Evolutionary conservation across 2,113 vertebrate genomes (phyloP).

Genomic region (Pipa parva): DNA sequence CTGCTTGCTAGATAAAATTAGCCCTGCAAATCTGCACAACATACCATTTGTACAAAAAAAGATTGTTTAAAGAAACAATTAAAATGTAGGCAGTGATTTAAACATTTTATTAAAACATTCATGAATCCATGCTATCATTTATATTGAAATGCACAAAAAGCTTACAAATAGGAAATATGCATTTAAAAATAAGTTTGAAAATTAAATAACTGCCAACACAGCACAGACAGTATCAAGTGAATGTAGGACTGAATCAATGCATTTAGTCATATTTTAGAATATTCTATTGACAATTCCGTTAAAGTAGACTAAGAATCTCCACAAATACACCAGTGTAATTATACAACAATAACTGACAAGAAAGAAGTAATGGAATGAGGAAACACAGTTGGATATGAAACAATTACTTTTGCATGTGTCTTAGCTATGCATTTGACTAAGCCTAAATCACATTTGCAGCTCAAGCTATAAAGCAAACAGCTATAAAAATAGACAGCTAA

Average conservation of each 20-base stretch:
- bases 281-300: slow-evolving; percentile 7
- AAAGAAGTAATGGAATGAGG: slow-evolving; percentile 34
- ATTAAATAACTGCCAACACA: too few species aligned
- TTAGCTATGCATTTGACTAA: slow-evolving; percentile 19
- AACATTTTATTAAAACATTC: neutral
- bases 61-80: too few species aligned
- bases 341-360: slow-evolving; percentile 29
- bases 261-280: neutral
- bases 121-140: neutral
- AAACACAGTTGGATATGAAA: slow-evolving; percentile 35
- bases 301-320: slow-evolving; percentile 29
- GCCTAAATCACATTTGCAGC: slow-evolving; percentile 23
- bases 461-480: slow-evolving; percentile 22
- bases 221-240: neutral
- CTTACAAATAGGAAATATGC: neutral
- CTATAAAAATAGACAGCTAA: slow-evolving; percentile 28
- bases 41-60: too few species aligned
- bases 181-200: too few species aligned
- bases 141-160: too few species aligned
- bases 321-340: slow-evolving; percentile 33
- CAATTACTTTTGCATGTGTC: slow-evolving; percentile 32
- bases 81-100: too few species aligned
- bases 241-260: neutral
- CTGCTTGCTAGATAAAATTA: too few species aligned
- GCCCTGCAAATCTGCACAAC: too few species aligned